Conservation (phyloP, 2,113 vertebrate species). For the Grammomys surdaster region DNA sequence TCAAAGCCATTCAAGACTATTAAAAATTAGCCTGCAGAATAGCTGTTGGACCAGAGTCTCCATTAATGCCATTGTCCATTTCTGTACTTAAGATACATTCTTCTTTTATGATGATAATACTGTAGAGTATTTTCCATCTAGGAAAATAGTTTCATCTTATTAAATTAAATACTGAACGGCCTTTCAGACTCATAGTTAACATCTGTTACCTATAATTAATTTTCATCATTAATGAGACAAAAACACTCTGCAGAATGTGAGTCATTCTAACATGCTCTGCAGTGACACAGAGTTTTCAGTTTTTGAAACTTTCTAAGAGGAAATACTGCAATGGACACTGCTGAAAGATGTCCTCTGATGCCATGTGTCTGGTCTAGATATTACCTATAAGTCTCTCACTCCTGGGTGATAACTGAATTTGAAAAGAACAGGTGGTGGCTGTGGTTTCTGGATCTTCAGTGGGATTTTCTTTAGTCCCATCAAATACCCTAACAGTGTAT, state of each 20-base stretch:
- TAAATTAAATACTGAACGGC: constrained; percentile 48
- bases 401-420: neutral
- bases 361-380: neutral
- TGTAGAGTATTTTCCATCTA: constrained; percentile 38
- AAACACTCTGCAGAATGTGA: neutral
- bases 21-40: neutral
- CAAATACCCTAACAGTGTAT: neutral
- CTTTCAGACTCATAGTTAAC: constrained; percentile 62
- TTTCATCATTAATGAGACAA: constrained; percentile 54
- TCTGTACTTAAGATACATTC: neutral
- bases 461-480: neutral
- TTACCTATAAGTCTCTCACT: too few species aligned
- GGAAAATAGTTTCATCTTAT: constrained; percentile 51
- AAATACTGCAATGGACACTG: neutral
- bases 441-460: neutral
- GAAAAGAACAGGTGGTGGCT: neutral
- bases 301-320: neutral
- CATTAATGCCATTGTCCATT: neutral
- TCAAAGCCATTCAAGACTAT: neutral
- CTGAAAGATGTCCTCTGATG: neutral
- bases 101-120: neutral
- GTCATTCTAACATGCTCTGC: neutral
- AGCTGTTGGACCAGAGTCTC: neutral
- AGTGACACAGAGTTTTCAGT: neutral
- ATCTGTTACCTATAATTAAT: constrained; percentile 66